phyloP scores from a whole-genome alignment of 2,113 vertebrate species.

The Mystacornis crossleyi region DNA sequence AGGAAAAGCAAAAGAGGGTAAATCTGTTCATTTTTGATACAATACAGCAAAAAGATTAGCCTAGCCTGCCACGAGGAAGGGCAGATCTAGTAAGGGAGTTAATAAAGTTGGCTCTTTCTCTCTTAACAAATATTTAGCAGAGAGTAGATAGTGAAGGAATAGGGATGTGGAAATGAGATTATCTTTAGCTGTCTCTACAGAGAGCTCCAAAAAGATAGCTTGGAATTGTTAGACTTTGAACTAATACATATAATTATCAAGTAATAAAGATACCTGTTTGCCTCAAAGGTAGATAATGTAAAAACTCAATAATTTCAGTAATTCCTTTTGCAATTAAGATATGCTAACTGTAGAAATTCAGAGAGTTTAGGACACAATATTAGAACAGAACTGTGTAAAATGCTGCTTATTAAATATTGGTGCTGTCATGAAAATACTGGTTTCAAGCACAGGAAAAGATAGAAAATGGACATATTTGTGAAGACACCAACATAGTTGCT shows the following conservation, averaged over 20 bases:
- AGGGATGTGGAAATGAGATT: not conserved
- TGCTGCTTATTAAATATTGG: not conserved
- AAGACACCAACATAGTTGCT: not conserved
- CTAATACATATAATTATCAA: not conserved
- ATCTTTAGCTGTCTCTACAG: not conserved
- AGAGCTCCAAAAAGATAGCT: not conserved
- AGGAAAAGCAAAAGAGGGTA: not conserved
- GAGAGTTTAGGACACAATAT: not conserved
- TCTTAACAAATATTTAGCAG: conserved; percentile 10
- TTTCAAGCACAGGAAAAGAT: not conserved
- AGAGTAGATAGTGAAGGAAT: not conserved
- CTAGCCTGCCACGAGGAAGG: not conserved
- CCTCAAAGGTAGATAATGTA: not conserved
- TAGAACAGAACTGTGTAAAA: not conserved
- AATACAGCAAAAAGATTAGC: not conserved
- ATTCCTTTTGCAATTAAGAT: not conserved
- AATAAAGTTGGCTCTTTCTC: not conserved
- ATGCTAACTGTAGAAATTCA: not conserved
- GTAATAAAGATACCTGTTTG: not conserved
- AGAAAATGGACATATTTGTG: not conserved
- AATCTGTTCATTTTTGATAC: not conserved
- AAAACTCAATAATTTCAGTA: not conserved
- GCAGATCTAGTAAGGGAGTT: not conserved
- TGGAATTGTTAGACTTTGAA: not conserved
- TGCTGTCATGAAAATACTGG: not conserved